phyloP scores from a whole-genome alignment of 2,888 invertebrate genomes.

The Arctia plantaginis region DNA sequence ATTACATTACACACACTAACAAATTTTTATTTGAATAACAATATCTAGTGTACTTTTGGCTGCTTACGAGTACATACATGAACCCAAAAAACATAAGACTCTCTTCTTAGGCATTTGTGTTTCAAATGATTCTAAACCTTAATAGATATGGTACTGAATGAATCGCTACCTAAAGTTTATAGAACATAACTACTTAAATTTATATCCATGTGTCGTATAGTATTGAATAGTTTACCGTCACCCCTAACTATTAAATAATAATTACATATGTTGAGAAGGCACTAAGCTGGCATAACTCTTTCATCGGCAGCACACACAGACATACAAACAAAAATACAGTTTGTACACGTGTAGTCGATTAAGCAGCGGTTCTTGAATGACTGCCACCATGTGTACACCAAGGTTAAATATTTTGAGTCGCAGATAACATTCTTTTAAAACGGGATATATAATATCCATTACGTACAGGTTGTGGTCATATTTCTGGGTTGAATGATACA shows the following conservation, averaged over 20 bases:
- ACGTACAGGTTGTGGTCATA: too few species aligned
- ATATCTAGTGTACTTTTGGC: too few species aligned
- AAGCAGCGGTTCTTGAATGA: slow-evolving; percentile 17
- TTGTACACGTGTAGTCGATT: slow-evolving; percentile 19
- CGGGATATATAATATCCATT: neutral
- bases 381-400: slow-evolving; percentile 15
- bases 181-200: neutral
- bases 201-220: neutral
- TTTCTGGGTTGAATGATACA: too few species aligned
- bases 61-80: too few species aligned
- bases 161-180: too few species aligned
- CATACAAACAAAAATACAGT: slow-evolving; percentile 11
- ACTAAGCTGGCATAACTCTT: slow-evolving; percentile 20
- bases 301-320: slow-evolving; percentile 19
- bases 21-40: too few species aligned
- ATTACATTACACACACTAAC: too few species aligned
- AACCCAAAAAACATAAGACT: too few species aligned
- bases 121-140: too few species aligned
- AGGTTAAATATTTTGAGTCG: slow-evolving; percentile 21
- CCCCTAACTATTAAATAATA: neutral
- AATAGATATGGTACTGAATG: too few species aligned
- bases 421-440: neutral
- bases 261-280: slow-evolving; percentile 10
- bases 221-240: neutral
- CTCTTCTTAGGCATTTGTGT: too few species aligned